phyloP scores from a whole-genome alignment of 2,888 invertebrate genomes.

The Kryphioiulus occultus region DNA sequence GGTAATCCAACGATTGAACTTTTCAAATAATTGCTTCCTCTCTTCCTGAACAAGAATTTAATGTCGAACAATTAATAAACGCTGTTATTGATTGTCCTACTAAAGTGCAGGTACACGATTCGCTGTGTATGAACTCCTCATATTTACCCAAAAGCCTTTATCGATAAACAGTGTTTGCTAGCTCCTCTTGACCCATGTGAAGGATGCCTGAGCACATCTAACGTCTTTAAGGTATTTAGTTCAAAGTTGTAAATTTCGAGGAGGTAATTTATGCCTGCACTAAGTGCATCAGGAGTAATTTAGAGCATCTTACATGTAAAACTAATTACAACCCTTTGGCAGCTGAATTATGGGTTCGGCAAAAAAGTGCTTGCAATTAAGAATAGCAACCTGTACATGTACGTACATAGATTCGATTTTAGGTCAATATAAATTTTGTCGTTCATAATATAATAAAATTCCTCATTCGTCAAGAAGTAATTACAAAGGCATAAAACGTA shows the following conservation, averaged over 20 bases:
- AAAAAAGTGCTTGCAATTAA: not conserved
- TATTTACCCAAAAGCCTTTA: no score
- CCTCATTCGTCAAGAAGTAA: no score
- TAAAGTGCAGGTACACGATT: not conserved
- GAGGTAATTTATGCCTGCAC: not conserved
- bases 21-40: not conserved
- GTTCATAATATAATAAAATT: not conserved
- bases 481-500: no score
- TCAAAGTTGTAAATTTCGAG: not conserved
- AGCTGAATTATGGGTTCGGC: constrained; percentile 6
- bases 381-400: not conserved
- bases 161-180: no score
- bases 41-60: not conserved
- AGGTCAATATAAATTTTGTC: not conserved
- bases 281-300: constrained; percentile 18
- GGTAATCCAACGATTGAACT: not conserved
- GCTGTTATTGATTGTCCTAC: not conserved
- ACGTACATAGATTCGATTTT: not conserved
- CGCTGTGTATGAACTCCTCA: not conserved
- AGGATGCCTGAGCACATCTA: not conserved
- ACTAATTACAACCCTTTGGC: not conserved
- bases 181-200: no score
- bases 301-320: not conserved
- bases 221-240: constrained; percentile 18
- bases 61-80: not conserved